Conservation (phyloP, 2,797 vertebrate genomes). For the Diglossa cyanea region DNA sequence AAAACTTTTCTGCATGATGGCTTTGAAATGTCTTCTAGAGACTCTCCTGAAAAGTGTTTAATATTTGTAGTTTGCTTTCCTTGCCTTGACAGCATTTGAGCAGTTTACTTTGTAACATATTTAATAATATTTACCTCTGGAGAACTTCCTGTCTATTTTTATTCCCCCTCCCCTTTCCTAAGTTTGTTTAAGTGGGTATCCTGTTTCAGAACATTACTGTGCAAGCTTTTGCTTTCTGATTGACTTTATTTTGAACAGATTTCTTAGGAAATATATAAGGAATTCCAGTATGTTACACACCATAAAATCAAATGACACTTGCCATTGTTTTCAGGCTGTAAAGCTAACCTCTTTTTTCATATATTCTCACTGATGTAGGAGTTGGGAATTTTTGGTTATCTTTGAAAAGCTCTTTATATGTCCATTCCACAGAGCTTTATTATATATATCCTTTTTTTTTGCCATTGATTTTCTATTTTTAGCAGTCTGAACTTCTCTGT, state of each 20-base stretch:
- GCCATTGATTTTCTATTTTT: neutral
- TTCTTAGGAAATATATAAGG: neutral
- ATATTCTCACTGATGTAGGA: neutral
- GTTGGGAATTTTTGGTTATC: neutral
- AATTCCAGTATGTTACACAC: neutral
- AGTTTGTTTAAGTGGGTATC: neutral
- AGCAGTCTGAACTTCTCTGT: neutral
- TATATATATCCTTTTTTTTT: neutral
- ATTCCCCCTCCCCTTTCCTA: neutral
- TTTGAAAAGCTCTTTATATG: neutral
- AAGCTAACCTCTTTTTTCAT: neutral
- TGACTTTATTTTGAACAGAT: neutral
- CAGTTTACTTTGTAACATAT: neutral
- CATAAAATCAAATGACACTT: neutral
- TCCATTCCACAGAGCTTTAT: neutral
- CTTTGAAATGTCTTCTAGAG: slow-evolving; percentile 25
- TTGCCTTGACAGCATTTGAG: slow-evolving; percentile 7
- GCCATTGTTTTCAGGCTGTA: slow-evolving; percentile 7
- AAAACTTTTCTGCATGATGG: neutral
- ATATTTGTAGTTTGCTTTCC: neutral
- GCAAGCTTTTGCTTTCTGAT: neutral
- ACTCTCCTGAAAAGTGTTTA: neutral
- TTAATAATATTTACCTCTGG: neutral
- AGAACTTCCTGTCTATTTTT: slow-evolving; percentile 22
- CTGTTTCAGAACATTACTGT: slow-evolving; percentile 6